Conservation (phyloP, 2,113 vertebrate genomes). For the Melospiza melodia region DNA sequence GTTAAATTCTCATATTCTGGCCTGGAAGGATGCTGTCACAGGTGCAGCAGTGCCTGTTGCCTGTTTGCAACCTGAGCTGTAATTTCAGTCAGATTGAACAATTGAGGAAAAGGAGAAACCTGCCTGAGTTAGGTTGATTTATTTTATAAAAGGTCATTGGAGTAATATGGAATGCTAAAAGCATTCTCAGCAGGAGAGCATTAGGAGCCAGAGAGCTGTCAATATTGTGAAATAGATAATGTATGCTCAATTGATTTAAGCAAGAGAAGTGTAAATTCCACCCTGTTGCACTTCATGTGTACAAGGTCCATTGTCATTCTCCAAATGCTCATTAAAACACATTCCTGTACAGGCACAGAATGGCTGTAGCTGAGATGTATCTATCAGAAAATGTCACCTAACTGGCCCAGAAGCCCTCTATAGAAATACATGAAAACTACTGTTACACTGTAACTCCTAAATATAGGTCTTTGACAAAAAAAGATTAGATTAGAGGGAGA, state of each 20-base stretch:
- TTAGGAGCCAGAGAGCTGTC: not conserved
- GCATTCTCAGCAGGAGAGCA: not conserved
- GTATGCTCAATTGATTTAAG: not conserved
- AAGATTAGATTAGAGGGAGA: not conserved
- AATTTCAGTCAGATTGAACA: slow-evolving; percentile 22
- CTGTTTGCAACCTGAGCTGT: not conserved
- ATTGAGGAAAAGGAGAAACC: not conserved
- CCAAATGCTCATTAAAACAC: not conserved
- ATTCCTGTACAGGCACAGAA: not conserved
- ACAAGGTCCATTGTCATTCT: not conserved
- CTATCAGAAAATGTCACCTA: accelerated
- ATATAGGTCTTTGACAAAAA: not conserved
- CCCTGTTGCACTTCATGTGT: not conserved
- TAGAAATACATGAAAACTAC: not conserved
- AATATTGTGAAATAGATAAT: not conserved
- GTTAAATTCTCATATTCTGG: slow-evolving; percentile 21
- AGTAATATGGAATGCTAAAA: slow-evolving; percentile 24
- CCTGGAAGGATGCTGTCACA: slow-evolving; percentile 31
- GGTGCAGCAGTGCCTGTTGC: slow-evolving; percentile 26
- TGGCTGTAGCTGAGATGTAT: not conserved
- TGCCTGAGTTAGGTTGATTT: slow-evolving; percentile 1
- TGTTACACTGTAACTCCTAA: not conserved
- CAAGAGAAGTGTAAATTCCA: not conserved
- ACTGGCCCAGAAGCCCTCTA: not conserved
- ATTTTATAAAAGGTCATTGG: not conserved